Base-by-base conservation (phyloP, 1,140 invertebrate species). In the Microplitis demolitor region DNA sequence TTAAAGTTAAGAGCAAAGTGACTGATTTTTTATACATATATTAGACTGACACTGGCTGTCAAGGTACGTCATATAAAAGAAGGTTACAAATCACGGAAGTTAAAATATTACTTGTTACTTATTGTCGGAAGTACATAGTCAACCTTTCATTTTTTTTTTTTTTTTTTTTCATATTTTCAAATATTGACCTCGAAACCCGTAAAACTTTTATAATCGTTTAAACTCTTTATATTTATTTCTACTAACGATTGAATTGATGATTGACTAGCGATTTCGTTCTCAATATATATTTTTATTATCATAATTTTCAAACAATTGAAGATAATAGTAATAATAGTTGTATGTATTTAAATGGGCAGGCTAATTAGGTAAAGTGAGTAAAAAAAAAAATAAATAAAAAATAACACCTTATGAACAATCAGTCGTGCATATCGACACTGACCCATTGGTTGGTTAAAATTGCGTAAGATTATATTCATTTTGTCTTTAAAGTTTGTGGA, bases 371-470 rank as follows among this genome's bases (percentile, higher is more conserved):
- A 9, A 58, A 51, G 31, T 70, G n/a, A 35, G 24, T 24, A 24
- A 51, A 35, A 35, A 39, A 63, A 24, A 58, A 62, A 71, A 74
- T 13, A 56, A 69, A 64, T 9, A 45, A 64, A 64, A 45, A 33
- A 45, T 61, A 31, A 31, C 35, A 53, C 45, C 51, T 35, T 45
- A 54, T 53, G 70, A 66, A 60, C 34, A 76, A 69, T 67, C 75
- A 76, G 60, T 63, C 69, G 53, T 75, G 69, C 77, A 73, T 75
- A 69, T 76, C 75, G 77, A 74, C 77, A 76, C 58, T 78, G 77
- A 78, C 77, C 77, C 63, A 71, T 74, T 74, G 69, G 60, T 34
- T 71, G 3, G 14, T 37, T 11, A 66, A 31, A 58, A 14, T 74
- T 74, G 64, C 69, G 62, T 71, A 64, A 69, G 24, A 45, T 39